Evolutionary conservation across 2,797 vertebrate genomes (phyloP), one percentile per base, ranked within the genome.

Genomic region (Lepus oiostolus): DNA sequence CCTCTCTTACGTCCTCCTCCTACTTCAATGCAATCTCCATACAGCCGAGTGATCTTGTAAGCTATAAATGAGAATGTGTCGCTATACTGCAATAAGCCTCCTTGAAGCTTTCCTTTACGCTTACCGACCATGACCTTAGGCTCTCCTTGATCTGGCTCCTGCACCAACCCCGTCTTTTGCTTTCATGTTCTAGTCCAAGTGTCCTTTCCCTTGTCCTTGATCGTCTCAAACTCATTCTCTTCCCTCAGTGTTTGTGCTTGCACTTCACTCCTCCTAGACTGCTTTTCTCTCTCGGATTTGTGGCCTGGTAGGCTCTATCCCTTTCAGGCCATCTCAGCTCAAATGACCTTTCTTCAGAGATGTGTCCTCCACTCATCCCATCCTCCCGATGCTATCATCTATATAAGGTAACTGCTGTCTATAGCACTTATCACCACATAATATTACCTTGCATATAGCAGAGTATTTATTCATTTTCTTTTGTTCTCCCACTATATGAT

Each of bases 381-480:
- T 19, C 22, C 5, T 65, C 58, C 58, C 54, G 22, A 75, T 65
- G 58, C 21, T 12, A 16, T 8, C 9, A n/a, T 63, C 21, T 47
- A 35, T 24, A 60, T 81, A 47, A 47, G 42, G 42, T 35, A 32
- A n/a, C 67, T 65, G n/a, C 6, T 65, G 81, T 82, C 63, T 47
- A 47, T n/a, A 85, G 54, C 70, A 62, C 14, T n/a, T 42, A 63
- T 5, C 11, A 28, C 10, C 38, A 86, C 32, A 22, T 89, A 62
- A 91, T 76, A 76, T 89, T 52, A 89, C 82, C 50, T 47, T 67
- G 7, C 2, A 21, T 52, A 35, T 75, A 32, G 47, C 70, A 70
- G 75, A 75, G 8, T 71, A 58, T 75, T 47, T 85, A 22, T 94
- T 88, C 30, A 42, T 89, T 92, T 82, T 70, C 65, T 87, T 87